Conservation (phyloP, 2,888 invertebrate species). For the Trissolcus brochymenae region DNA sequence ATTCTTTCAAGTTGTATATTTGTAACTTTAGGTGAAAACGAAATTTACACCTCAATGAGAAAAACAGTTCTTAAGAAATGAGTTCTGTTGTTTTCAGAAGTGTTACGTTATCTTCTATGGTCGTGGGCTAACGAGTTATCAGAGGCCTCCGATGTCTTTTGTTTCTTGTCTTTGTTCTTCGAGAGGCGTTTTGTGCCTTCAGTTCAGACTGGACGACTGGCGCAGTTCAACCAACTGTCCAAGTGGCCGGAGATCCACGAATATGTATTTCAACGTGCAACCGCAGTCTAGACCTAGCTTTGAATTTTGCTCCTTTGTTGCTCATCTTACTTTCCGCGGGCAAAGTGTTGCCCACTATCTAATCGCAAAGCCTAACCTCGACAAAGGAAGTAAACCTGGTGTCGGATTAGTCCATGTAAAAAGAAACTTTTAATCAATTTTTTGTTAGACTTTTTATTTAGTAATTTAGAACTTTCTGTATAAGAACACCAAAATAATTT, state of each 20-base stretch:
- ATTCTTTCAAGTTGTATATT: too few relatives aligned
- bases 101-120: constrained; percentile 39
- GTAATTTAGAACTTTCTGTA: too few relatives aligned
- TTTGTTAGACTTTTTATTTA: too few relatives aligned
- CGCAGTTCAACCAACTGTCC: constrained; percentile 57
- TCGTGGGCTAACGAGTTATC: constrained; percentile 66
- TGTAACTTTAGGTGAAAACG: too few relatives aligned
- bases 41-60: too few relatives aligned
- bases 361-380: constrained; percentile 37
- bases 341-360: constrained; percentile 35
- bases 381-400: constrained; percentile 29
- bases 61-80: too few relatives aligned
- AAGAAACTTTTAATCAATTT: too few relatives aligned
- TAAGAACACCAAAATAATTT: too few relatives aligned
- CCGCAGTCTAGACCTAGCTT: constrained; percentile 35
- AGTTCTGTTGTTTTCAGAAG: too few relatives aligned
- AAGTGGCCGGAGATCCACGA: constrained; percentile 61
- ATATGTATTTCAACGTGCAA: constrained; percentile 36
- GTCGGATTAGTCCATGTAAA: not conserved
- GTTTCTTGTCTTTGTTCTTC: constrained; percentile 63
- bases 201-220: constrained; percentile 38
- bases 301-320: constrained; percentile 40
- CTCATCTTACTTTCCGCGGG: constrained; percentile 25
- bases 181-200: constrained; percentile 30
- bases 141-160: constrained; percentile 67